Evolutionary conservation across 2,797 vertebrate species (phyloP).

Genomic region (Sebastes aleutianus): DNA sequence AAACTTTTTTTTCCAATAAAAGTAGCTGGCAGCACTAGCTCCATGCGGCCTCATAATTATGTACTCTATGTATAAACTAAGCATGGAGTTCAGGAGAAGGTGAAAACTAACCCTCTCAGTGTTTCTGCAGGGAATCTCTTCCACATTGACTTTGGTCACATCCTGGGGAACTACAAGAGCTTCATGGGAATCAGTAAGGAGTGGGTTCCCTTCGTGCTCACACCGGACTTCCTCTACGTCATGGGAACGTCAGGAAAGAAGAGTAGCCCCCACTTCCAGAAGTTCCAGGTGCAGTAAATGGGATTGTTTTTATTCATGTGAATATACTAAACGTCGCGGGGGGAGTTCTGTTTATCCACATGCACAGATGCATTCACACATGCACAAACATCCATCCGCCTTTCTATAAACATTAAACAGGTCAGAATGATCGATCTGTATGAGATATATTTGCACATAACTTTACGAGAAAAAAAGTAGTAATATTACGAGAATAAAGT

Average conservation of each 20-base stretch:
- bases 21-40: too few relatives aligned
- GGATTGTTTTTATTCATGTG: not conserved
- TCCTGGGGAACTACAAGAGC: slow-evolving; percentile 99
- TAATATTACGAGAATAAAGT: too few relatives aligned
- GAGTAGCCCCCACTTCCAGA: slow-evolving; percentile 92
- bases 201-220: slow-evolving; percentile 97
- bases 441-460: too few relatives aligned
- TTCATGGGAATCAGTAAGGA: slow-evolving; percentile 99
- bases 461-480: too few relatives aligned
- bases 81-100: not conserved
- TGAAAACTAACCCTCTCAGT: not conserved
- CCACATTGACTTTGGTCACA: slow-evolving; percentile 99
- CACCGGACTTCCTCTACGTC: slow-evolving; percentile 97
- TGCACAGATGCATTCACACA: too few relatives aligned
- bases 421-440: too few relatives aligned
- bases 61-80: not conserved
- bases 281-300: slow-evolving; percentile 91
- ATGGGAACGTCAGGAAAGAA: slow-evolving; percentile 98
- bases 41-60: rapidly evolving
- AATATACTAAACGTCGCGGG: not conserved
- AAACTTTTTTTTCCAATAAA: not conserved
- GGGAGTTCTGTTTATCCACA: too few relatives aligned
- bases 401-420: rapidly evolving
- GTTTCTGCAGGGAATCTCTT: slow-evolving; percentile 91
- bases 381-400: too few relatives aligned